Percentiles rank a stretch among this genome's conserved stretches.
These are phyloP conservation scores for Pocota personata DNA, from an alignment of 2,888 invertebrate species.

Conservation along the genomic window DNA sequence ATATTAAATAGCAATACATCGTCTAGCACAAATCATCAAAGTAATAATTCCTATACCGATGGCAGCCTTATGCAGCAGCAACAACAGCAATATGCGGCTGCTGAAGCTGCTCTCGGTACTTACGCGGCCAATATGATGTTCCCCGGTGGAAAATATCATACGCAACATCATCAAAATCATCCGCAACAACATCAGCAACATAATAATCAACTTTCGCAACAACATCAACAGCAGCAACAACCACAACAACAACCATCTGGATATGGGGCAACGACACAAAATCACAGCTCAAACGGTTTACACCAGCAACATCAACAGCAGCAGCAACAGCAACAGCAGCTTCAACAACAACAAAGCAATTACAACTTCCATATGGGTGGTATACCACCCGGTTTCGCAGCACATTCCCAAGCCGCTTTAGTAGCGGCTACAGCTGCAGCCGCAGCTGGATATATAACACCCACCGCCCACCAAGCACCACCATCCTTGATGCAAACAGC, in stretches of 20 bases:
- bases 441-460: slow-evolving; percentile 76
- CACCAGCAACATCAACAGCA: slow-evolving; percentile 69
- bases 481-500: slow-evolving; percentile 77
- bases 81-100: slow-evolving; percentile 68
- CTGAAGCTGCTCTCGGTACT: slow-evolving; percentile 68
- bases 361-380: slow-evolving; percentile 67
- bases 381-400: slow-evolving; percentile 60
- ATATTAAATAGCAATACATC: slow-evolving; percentile 64
- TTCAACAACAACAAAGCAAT: slow-evolving; percentile 71
- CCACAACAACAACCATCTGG: slow-evolving; percentile 73
- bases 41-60: slow-evolving; percentile 68
- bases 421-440: slow-evolving; percentile 66
- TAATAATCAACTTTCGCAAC: slow-evolving; percentile 47
- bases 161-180: slow-evolving; percentile 62
- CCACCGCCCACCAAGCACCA: slow-evolving; percentile 68
- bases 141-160: slow-evolving; percentile 65
- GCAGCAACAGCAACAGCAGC: slow-evolving; percentile 56
- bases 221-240: slow-evolving; percentile 62
- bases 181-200: slow-evolving; percentile 58
- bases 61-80: slow-evolving; percentile 67
- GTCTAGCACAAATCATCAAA: slow-evolving; percentile 67
- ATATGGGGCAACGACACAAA: slow-evolving; percentile 57
- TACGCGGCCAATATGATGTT: slow-evolving; percentile 75
- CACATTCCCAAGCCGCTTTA: slow-evolving; percentile 69
- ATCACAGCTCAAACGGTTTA: slow-evolving; percentile 70